Evolutionary conservation across 1,140 invertebrate genomes (phyloP), one percentile per base, ranked within the genome.

Genomic region (Panonychus citri): DNA sequence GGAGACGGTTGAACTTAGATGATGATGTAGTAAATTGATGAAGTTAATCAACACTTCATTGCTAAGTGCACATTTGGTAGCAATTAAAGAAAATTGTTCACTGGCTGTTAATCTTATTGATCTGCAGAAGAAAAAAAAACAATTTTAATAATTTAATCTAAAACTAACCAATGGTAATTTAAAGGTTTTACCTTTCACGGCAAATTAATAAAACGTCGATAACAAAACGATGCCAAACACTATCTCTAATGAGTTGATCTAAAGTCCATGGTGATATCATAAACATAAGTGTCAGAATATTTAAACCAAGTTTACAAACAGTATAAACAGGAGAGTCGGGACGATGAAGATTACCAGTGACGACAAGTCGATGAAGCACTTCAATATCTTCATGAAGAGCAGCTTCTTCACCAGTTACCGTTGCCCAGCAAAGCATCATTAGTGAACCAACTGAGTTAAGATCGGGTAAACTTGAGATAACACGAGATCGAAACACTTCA

Each of bases 231-330:
- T 85, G 80, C 81, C 85, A 82, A 69, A 81, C 79, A 56, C 79
- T 74, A 60, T 89, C 82, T 61, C 76, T 76, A 56, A 74, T 73
- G 0, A 85, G 67, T 17, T 74, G 75, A 57, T 89, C 83, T 49
- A 91, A 70, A 53, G 81, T 79, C 49, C 78, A 76, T 7, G 85
- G 83, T 70, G 85, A 86, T 10, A 94, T 70, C 27, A 86, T 81
- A 64, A 93, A 76, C 61, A 81, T 81, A 54, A 90, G 77, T n/a
- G 85, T 87, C 48, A 96, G 71, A 27, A 89, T 80, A 73, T 95
- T 89, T 62, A 95, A 72, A 25, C 86, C 85, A 71, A 95, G 89
- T 63, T 85, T 82, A 65, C 87, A 89, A 61, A 94, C 81, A 66
- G 73, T 60, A 64, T 70, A 63, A 54, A 71, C 69, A 57, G 70